Evolutionary conservation across 1,140 invertebrate species (phyloP), one percentile per base, ranked within the genome.

Genomic region (Himalopsyche phryganea): DNA sequence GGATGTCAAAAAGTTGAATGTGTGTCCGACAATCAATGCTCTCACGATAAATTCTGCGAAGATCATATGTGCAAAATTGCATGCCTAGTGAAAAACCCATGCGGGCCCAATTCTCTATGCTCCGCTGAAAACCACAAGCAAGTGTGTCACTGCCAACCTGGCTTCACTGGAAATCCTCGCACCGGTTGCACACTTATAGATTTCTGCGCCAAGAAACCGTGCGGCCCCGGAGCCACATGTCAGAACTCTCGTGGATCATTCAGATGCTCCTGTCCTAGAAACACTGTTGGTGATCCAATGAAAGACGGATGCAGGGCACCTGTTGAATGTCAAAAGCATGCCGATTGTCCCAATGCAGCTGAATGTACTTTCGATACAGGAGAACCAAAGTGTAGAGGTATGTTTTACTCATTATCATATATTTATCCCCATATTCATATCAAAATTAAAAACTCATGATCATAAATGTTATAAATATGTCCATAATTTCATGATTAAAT

Each of bases 1-100:
- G 89, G 85, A 19, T 93, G 91, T 70, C 83, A 85, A 61, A 82
- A 82, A 58, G 85, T 90, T 48, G 89, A 92, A 75, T 94, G 91
- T 67, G 74, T 78, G 42, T 68, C 60, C 6, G 81, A 90, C 60
- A 72, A 79, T 0, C 84, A 94, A 38, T 95, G 92, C 67, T 82
- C 86, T 0, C 83, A 85, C 23, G 90, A 93, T 63, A 91, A 92
- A 75, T 77, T 89, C 14, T 95, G 92, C 62, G 83, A 90, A 40
- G 75, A 84, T 36, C 83, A 87, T 63, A 87, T 85, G 72, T 94
- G 92, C 70, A 88, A 89, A 76, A 90, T 91, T 58, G 89, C 90
- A 19, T 95, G 92, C 70, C 76, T 91, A 4, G 81, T 84, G 0
- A 74, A 85, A 13, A 90, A 92, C 76, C 84, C 87, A 13, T 94